Base-by-base conservation (phyloP, 2,797 vertebrate species). In the Pempheris klunzingeri region DNA sequence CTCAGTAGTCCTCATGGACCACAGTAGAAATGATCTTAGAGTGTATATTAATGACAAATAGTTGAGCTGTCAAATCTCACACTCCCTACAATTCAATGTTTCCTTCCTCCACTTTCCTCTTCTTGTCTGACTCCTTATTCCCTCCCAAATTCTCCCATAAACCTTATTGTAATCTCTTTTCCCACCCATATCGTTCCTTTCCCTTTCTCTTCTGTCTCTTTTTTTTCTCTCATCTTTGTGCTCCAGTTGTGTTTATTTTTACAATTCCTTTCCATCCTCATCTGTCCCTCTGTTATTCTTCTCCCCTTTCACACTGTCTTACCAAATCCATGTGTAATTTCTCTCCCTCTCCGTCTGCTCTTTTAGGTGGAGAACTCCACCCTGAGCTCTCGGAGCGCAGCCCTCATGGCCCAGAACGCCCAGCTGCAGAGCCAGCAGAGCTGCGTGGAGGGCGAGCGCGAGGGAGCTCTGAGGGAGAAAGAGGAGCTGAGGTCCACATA, bases 391-490 rank as follows among this genome's bases (percentile, higher is more conserved):
- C 97, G 97, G 89, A 96, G 96, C 57, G 96, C 96, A 0, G 95
- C 97, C 14, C 95, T 99, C 65, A 97, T 97, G 96, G 96, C 97
- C 66, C 98, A 99, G 92, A 98, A 98, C 2, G 96, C 97, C n/a
- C 98, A 99, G 80, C 95, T 99, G 78, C 94, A 97, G 91, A 96
- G 94, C 77, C 98, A 98, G 88, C 98, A 99, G 88, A 97, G 96
- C 73, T 90, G 95, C 22, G 94, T 96, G 74, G 98, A 99, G 92
- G 96, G 89, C 22, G 98, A 99, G 87, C 96, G 95, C 0, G 98
- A 99, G 62, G 92, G 92, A 1, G 92, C 96, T 2, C 88, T 96
- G 47, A 96, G 93, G 73, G 98, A 99, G 22, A 95, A 95, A 14
- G 98, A 99, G 85, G 98, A 99, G 22, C 91, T 99, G 46, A 96